These are phyloP conservation scores for Drosophila bocki DNA, from an alignment of 1,140 invertebrate species.

Conservation along the genomic window DNA sequence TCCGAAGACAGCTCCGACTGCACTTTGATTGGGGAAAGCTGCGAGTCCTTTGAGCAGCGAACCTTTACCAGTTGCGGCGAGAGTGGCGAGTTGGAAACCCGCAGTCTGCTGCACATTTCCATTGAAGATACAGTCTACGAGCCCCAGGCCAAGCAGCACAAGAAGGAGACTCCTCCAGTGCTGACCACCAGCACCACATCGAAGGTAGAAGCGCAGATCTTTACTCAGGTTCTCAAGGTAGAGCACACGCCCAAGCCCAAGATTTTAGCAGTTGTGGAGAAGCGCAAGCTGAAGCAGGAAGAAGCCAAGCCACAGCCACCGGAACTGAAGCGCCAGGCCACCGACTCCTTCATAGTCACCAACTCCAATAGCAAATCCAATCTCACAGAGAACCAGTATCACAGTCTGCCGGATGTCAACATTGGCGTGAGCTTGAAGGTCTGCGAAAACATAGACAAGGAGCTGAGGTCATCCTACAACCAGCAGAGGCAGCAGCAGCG, in stretches of 20 bases:
- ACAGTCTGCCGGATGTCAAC: slow-evolving; percentile 89
- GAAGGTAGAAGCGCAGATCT: slow-evolving; percentile 53
- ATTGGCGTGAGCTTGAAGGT: slow-evolving; percentile 88
- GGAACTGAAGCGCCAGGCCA: slow-evolving; percentile 58
- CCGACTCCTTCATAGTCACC: slow-evolving; percentile 49
- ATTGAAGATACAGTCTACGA: slow-evolving; percentile 81
- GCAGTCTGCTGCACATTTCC: slow-evolving; percentile 72
- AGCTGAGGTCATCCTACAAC: slow-evolving; percentile 86
- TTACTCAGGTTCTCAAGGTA: slow-evolving; percentile 72
- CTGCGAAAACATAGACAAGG: slow-evolving; percentile 89
- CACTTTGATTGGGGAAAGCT: slow-evolving; percentile 72
- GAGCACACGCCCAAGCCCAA: slow-evolving; percentile 76
- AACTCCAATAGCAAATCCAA: slow-evolving; percentile 52
- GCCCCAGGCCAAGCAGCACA: slow-evolving; percentile 61
- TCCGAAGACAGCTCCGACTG: slow-evolving; percentile 83
- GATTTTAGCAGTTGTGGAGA: slow-evolving; percentile 74
- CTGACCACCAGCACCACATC: slow-evolving; percentile 12
- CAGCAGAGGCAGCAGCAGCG: slow-evolving; percentile 74
- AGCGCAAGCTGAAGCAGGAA: slow-evolving; percentile 59
- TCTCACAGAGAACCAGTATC: slow-evolving; percentile 88
- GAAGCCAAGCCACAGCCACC: slow-evolving; percentile 25
- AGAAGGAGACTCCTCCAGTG: slow-evolving; percentile 17
- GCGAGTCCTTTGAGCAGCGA: slow-evolving; percentile 65
- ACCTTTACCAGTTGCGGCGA: slow-evolving; percentile 56
- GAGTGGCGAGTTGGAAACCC: slow-evolving; percentile 59